A percentile compares a stretch with the other conserved stretches of the same genome.
Evolutionary conservation across 2,888 invertebrate species (phyloP).

Genomic region (Heliconius ethilla): DNA sequence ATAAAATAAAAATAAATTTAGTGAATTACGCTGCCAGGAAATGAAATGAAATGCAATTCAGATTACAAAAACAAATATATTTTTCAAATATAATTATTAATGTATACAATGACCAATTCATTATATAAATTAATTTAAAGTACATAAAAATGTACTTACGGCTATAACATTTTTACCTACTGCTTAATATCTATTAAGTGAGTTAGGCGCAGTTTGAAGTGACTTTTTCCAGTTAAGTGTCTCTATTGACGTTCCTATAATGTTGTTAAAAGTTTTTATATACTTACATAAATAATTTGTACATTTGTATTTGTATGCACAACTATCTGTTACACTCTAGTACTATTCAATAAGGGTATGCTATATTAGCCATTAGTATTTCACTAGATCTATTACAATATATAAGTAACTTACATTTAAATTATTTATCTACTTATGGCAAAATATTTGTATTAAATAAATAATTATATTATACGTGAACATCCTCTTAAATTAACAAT

Average conservation of each 20-base stretch:
- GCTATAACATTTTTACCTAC: not conserved
- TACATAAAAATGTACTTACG: not conserved
- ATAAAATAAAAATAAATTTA: too few species aligned
- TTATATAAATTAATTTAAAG: too few species aligned
- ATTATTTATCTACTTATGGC: slow-evolving; percentile 68
- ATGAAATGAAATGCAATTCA: not conserved
- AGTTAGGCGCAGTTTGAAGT: not conserved
- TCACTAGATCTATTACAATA: not conserved
- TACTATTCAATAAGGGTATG: not conserved
- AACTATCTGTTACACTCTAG: not conserved
- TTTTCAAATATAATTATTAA: not conserved
- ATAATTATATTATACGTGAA: slow-evolving; percentile 54
- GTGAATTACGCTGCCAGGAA: not conserved
- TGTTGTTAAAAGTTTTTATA: not conserved
- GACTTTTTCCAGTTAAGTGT: too few species aligned
- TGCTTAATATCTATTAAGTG: not conserved
- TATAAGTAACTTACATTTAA: not conserved
- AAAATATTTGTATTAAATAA: slow-evolving; percentile 72
- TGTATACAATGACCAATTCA: not conserved
- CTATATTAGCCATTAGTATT: not conserved
- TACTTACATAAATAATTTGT: not conserved
- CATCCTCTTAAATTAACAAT: not conserved
- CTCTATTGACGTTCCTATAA: not conserved
- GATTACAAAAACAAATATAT: not conserved
- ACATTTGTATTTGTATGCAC: slow-evolving; percentile 5